Evolutionary conservation across 2,888 invertebrate species (phyloP), one percentile per base, ranked within the genome.

Genomic region (Polyploca ridens): DNA sequence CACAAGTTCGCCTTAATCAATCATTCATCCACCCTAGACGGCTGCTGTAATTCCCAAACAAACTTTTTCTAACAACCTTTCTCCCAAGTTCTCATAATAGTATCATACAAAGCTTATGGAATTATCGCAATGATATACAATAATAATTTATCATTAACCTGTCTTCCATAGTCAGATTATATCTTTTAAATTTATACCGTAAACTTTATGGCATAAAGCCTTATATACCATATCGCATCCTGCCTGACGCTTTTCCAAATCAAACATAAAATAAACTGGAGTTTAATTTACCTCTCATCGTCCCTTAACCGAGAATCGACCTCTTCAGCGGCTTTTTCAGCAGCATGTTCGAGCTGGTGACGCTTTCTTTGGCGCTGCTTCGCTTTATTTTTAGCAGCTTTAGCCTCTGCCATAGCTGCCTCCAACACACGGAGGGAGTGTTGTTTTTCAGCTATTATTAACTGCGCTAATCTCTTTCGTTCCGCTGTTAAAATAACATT

Each of bases 401-500:
- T 90, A 0, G 94, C 89, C 72, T 94, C 94, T 0, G 91, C 91
- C 89, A 93, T 93, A 0, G 94, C 94, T 0, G 91, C 91, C 72
- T 93, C 92, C 7, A 94, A 73, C 1, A 93, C 91, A 60, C 91
- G 78, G 4, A 93, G 71, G 0, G 93, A 92, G 68, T 94, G 94
- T 64, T 94, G 93, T 65, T 94, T 93, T 65, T 93, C 94, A 0
- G 91, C 93, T 76, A 93, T 85, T 81, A 93, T 93, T n/a, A 94
- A 75, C 65, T 93, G 93, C 0, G 93, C 91, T 33, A 94, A 73
- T 33, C 94, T 81, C 76, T 93, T 92, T 13, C 93, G 86, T 76
- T 94, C 94, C 49, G 94, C 94, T 94, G 69, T 60, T 85, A 85
- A 19, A 62, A 19, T 0, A 44, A 14, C 8, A 63, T 3, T 10